These are phyloP conservation scores for Coregonus sp. DNA, from an alignment of 2,797 vertebrate genomes.

Conservation along the genomic window DNA sequence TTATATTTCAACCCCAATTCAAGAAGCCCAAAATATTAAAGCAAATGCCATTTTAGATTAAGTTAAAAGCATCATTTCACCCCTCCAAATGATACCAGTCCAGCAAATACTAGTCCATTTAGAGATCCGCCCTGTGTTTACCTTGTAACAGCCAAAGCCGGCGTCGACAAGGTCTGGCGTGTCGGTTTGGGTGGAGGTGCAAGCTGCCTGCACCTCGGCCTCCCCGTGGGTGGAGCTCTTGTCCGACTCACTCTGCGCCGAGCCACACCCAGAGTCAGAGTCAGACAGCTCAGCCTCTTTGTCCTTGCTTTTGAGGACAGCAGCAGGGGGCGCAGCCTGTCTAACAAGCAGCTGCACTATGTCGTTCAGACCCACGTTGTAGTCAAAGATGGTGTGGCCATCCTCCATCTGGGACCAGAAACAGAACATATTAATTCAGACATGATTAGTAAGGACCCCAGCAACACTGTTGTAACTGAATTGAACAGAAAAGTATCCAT, in stretches of 20 bases:
- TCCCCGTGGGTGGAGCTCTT: constrained; percentile 92
- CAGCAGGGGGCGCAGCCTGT: constrained; percentile 70
- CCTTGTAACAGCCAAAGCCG: constrained; percentile 89
- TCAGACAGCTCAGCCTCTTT: constrained; percentile 92
- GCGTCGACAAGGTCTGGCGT: constrained; percentile 72
- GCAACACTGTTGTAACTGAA: neutral
- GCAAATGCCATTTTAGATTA: neutral
- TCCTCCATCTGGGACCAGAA: constrained; percentile 88
- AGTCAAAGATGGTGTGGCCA: constrained; percentile 95
- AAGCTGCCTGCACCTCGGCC: constrained; percentile 75
- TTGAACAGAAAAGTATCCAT: neutral
- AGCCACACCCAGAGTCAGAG: constrained; percentile 92
- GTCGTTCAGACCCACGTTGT: constrained; percentile 93
- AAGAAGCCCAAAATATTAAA: neutral
- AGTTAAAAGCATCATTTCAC: neutral
- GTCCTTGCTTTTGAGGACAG: constrained; percentile 75
- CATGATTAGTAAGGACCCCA: neutral
- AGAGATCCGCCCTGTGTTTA: constrained; percentile 36
- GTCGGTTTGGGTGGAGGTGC: constrained; percentile 68
- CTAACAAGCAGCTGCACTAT: constrained; percentile 94
- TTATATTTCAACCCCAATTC: neutral
- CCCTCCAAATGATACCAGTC: neutral
- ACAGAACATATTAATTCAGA: neutral
- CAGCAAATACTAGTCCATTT: neutral
- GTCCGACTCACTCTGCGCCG: constrained; percentile 91